Evolutionary conservation across 2,888 invertebrate species (phyloP), one percentile per base, ranked within the genome.

Genomic region (Stenichneumon culpator): DNA sequence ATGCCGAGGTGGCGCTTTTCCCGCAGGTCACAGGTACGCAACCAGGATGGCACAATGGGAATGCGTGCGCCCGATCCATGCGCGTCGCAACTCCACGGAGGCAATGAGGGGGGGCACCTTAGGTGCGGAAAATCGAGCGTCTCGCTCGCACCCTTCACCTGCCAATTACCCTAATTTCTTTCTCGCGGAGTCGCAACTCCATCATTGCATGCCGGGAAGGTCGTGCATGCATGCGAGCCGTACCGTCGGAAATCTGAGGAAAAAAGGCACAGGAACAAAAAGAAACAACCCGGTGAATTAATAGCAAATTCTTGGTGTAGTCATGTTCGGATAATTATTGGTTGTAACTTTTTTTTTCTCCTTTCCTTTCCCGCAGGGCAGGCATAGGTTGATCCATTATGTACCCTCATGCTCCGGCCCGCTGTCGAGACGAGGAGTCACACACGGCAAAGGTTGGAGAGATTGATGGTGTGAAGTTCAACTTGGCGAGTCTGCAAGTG

Each of bases 91-190:
- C 67, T 67, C 57, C 57, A 57, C 73, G n/a, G 57, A 54, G 19
- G 28, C 16, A 67, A 19, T 11, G 28, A 44, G 25, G n/a, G n/a
- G 69, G 47, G 25, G 25, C 19, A 44, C 39, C 60, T 50, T 47
- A 44, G 63, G 79, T 36, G 79, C 57, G 80, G 54, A 67, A 73
- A 54, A 57, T 73, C 32, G 73, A 73, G 80, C 60, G 44, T 67
- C 19, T 54, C 52, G 63, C 77, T 77, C 52, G 72, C 65, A 78
- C 73, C 57, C 80, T 57, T 44, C 67, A 80, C 65, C 77, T 74
- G 80, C 54, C 80, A 80, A 80, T 80, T 73, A 80, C 80, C 44
- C 73, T 73, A 74, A 73, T 68, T 74, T 79, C 79, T 79, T 79
- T 79, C 79, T 79, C 63, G 70, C 70, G 11, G 70, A 70, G 63